Evolutionary conservation across 1,140 invertebrate genomes (phyloP), one percentile per base, ranked within the genome.

Genomic region (Samia ricini): DNA sequence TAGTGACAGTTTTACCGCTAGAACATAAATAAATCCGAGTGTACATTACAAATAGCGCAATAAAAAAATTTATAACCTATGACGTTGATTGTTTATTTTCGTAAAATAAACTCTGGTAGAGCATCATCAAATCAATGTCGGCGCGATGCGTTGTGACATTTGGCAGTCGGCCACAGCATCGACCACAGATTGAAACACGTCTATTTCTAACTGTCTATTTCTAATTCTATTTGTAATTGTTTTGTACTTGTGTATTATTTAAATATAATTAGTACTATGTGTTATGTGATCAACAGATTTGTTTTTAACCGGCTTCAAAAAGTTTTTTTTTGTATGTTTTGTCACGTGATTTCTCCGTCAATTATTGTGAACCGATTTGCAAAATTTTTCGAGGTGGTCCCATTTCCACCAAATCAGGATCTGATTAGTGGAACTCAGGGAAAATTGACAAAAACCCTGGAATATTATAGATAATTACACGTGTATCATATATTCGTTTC

Each of bases 161-260:
- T 57, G 56, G 56, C 56, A 18, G 26, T 20, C 24, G 18, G 18
- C 56, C 56, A 57, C 19, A n/a, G n/a, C n/a, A 57, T 15, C 0
- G 18, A 7, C 18, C 22, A 22, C 26, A 19, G 8, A 57, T 33
- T 57, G 56, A 57, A 36, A 29, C 51, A 52, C 22, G 22, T 52
- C 51, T 52, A 52, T 52, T 52, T 52, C 51, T 52, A 52, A 52
- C 22, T 52, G n/a, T n/a, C n/a, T n/a, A n/a, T n/a, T n/a, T 52
- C 51, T 52, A 52, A 22, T 52, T 52, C 51, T 52, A 52, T 22
- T n/a, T 52, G 33, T 15, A 42, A 42, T 15, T 42, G 7, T 12
- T 51, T 2, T 51, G 2, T 20, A 51, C 6, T 20, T 51, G 6
- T 21, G 50, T 51, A 8, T 21, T 51, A 22, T 19, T 12, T 2